Evolutionary conservation across 37 sponge, comb jelly and placozoan genomes (phyloP).

Genomic region (Ephydatia muelleri): DNA sequence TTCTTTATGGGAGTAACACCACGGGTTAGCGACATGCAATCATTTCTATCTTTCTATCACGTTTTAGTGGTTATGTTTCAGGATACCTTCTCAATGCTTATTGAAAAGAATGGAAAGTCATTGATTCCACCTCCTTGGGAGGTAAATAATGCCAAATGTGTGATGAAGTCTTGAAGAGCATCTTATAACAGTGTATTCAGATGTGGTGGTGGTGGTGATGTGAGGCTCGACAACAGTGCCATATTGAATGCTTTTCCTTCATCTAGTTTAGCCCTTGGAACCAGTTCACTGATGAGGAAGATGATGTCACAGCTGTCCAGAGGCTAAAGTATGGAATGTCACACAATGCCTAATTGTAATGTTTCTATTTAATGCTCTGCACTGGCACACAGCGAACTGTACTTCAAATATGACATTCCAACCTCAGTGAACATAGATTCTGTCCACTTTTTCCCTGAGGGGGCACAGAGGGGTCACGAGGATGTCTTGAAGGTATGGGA

Average conservation of each 20-base stretch:
- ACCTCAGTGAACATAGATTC: constrained; percentile 42
- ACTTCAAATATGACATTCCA: constrained; percentile 58
- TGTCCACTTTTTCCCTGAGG: constrained; percentile 66
- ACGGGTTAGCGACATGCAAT: constrained; percentile 15
- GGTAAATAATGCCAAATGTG: constrained; percentile 28
- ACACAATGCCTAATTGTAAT: background rate
- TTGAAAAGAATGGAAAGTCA: constrained; percentile 48
- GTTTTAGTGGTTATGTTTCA: background rate
- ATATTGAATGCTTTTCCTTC: background rate
- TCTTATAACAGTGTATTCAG: background rate
- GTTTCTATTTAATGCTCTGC: background rate
- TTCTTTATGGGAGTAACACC: constrained; percentile 44
- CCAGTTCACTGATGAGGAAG: constrained; percentile 36
- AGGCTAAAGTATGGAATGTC: constrained; percentile 15
- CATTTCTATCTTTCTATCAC: background rate
- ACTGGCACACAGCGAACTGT: constrained; percentile 24
- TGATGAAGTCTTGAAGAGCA: background rate
- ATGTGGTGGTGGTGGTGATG: background rate
- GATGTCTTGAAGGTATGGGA: constrained; percentile 28
- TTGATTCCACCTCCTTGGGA: constrained; percentile 66
- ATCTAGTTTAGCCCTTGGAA: constrained; percentile 59
- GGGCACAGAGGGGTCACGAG: constrained; percentile 44
- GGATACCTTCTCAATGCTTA: constrained; percentile 48
- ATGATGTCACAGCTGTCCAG: background rate
- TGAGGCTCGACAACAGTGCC: too few species aligned